Percentiles rank a stretch among this genome's conserved stretches.
These are phyloP conservation scores for Montipora sp. DNA, from an alignment of 64 coral and sea anemone species.

Conservation along the genomic window DNA sequence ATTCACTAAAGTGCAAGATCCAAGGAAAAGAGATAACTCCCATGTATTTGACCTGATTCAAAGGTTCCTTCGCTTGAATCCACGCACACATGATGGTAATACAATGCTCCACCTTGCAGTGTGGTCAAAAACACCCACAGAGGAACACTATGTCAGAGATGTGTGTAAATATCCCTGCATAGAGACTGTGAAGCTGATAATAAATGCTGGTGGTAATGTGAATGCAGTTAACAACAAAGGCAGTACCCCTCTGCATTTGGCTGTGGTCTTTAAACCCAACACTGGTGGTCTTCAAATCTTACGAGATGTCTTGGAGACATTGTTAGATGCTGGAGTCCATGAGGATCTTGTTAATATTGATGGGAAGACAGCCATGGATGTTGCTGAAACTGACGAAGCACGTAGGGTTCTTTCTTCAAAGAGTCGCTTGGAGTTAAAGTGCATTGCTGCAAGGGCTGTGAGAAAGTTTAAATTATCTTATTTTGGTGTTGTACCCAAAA, in stretches of 20 bases:
- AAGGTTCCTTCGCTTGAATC: constrained; percentile 70
- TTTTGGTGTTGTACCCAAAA: constrained; percentile 75
- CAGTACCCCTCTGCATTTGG: constrained; percentile 77
- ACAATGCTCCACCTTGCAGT: constrained; percentile 76
- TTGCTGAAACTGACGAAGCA: constrained; percentile 57
- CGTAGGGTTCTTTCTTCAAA: constrained; percentile 50
- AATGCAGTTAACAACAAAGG: constrained; percentile 69
- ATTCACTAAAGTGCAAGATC: constrained; percentile 62
- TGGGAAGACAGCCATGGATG: constrained; percentile 67
- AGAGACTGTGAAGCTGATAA: constrained; percentile 46
- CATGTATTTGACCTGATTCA: constrained; percentile 58
- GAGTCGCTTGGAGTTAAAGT: constrained; percentile 65
- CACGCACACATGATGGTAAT: constrained; percentile 57
- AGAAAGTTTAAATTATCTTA: constrained; percentile 61
- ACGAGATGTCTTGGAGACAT: constrained; percentile 49
- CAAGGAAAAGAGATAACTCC: constrained; percentile 51
- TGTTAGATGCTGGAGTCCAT: constrained; percentile 63
- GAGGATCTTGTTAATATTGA: constrained; percentile 66
- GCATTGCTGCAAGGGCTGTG: constrained; percentile 73
- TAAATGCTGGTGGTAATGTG: constrained; percentile 59
- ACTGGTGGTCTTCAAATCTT: constrained; percentile 45
- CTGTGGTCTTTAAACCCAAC: constrained; percentile 59
- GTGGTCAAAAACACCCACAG: constrained; percentile 69
- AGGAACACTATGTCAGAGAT: constrained; percentile 86
- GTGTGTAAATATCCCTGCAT: constrained; percentile 77